phyloP scores from a whole-genome alignment of 2,797 vertebrate species.

The Poecilia gillii region DNA sequence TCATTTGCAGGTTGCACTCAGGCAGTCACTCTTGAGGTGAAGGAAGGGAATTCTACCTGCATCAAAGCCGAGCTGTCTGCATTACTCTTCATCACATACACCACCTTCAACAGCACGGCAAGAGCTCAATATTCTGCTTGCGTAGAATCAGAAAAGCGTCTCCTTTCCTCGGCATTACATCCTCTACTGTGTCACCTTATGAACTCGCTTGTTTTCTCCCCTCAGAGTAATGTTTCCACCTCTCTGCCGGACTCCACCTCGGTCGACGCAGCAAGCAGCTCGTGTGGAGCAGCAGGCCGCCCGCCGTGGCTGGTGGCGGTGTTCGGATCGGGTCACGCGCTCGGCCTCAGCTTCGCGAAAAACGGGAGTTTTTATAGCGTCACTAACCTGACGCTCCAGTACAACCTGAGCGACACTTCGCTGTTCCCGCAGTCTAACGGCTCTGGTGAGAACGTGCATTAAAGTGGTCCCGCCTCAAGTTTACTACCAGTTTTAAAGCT shows the following conservation, averaged over 20 bases:
- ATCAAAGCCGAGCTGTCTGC: conserved; percentile 88
- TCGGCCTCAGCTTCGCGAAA: conserved; percentile 85
- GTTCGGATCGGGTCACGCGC: conserved; percentile 82
- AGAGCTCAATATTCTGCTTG: neutral
- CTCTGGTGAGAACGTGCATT: conserved; percentile 76
- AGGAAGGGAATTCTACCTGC: conserved; percentile 80
- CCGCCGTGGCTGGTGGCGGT: conserved; percentile 73
- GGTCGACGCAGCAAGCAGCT: conserved; percentile 81
- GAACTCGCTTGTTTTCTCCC: conserved; percentile 4
- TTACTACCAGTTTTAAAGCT: neutral
- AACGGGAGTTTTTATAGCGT: conserved; percentile 78
- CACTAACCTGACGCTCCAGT: conserved; percentile 79
- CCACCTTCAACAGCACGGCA: conserved; percentile 66
- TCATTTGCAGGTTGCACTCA: conserved; percentile 67
- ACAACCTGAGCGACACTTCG: conserved; percentile 86
- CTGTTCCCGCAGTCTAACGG: conserved; percentile 81
- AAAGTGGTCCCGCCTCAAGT: neutral
- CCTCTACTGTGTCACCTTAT: neutral
- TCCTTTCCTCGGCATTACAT: neutral
- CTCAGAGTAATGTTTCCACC: conserved; percentile 71
- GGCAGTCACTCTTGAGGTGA: conserved; percentile 86
- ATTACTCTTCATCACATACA: conserved; percentile 82
- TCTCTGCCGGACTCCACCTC: conserved; percentile 77
- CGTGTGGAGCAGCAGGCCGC: conserved; percentile 76
- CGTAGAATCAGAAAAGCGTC: neutral